Base-by-base conservation (phyloP, 2,797 vertebrate genomes). In the Malurus splendens region DNA sequence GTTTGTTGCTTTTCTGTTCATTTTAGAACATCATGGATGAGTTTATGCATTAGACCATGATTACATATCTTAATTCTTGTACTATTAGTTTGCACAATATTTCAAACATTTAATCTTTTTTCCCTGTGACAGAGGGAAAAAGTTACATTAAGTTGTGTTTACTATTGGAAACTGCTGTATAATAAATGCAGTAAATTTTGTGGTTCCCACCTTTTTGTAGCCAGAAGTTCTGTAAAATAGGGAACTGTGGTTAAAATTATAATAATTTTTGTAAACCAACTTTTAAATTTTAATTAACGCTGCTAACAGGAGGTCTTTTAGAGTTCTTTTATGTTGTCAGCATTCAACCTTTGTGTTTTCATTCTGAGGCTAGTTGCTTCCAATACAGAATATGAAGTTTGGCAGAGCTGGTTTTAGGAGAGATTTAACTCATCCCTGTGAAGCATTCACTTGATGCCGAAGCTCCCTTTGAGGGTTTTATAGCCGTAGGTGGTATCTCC, bases 351-450 rank as follows among this genome's bases (percentile, higher is more conserved):
- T 86, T 91, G 84, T 83, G 59, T 94, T 95, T 95, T 93, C 74
- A 81, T 93, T 96, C 80, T 13, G 5, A 92, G 72, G 47, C 57
- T 89, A 51, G 75, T 80, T 96, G 86, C 72, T 93, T 95, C 77
- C 88, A 95, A n/a, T 92, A 68, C 93, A 90, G 82, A 83, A 90
- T 94, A 90, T 94, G 94, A 95, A 85, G 78, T 95, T 95, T 96
- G 94, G 90, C 95, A 93, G 75, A 84, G 81, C 75, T 75, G 47
- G 32, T 91, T 81, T 92, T 86, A 80, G 86, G 52, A 94, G 86
- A 85, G 74, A 42, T 85, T 93, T 93, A 95, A 95, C 93, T 80
- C 91, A 91, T 96, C 82, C 22, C 55, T 86, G 32, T 57, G 90
- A 56, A 81, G 50, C 24, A 38, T 72, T 82, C 39, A 30, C 36